phyloP scores from a whole-genome alignment of 1,140 invertebrate species.

The Brachionus manjavacas region DNA sequence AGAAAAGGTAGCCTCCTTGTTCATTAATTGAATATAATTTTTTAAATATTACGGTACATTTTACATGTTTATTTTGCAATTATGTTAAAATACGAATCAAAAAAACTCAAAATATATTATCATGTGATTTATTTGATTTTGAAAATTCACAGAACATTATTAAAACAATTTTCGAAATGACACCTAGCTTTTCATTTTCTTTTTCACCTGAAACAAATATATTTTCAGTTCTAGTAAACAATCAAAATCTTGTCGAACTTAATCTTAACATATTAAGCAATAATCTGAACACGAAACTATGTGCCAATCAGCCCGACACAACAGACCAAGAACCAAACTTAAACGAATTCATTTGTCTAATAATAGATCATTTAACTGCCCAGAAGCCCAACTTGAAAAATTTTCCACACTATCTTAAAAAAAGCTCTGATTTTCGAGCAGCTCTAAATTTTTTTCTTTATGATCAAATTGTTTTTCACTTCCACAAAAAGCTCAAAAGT shows the following conservation, averaged over 20 bases:
- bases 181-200: not conserved
- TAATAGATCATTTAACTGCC: not conserved
- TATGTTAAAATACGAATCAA: not conserved
- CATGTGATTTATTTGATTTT: not conserved
- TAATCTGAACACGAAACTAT: not conserved
- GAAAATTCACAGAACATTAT: not conserved
- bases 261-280: constrained; percentile 1
- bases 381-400: not conserved
- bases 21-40: not conserved
- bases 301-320: not conserved
- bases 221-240: not conserved
- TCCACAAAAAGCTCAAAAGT: not conserved
- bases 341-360: not conserved
- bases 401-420: not conserved
- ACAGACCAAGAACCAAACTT: not conserved
- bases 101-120: not conserved
- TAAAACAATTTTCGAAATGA: not conserved
- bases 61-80: constrained; percentile 6
- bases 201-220: constrained; percentile 6
- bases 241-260: constrained; percentile 4
- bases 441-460: not conserved
- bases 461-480: not conserved
- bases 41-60: not conserved
- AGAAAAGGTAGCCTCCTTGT: no score
- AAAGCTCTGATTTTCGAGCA: not conserved